Percentiles rank a stretch among this genome's conserved stretches.
These are phyloP conservation scores for Embidobia sp. DNA, from an alignment of 2,888 invertebrate genomes.

Conservation along the genomic window DNA sequence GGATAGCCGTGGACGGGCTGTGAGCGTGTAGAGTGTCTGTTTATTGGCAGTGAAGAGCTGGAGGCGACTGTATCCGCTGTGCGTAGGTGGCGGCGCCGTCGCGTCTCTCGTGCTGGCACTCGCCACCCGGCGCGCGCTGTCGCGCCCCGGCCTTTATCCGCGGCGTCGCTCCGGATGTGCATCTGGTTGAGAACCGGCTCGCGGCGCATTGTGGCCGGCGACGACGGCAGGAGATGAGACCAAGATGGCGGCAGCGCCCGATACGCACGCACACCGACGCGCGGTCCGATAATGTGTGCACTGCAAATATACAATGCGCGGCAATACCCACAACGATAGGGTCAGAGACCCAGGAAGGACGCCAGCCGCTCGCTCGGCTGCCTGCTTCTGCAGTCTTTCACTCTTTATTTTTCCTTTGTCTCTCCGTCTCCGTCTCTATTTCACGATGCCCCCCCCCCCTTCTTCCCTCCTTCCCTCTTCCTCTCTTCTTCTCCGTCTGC, in stretches of 20 bases:
- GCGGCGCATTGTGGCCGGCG: slow-evolving; percentile 78
- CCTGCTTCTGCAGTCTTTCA: slow-evolving; percentile 62
- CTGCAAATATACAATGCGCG: slow-evolving; percentile 76
- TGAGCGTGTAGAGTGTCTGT: slow-evolving; percentile 56
- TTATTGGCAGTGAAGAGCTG: slow-evolving; percentile 70
- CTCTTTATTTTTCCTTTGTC: slow-evolving; percentile 34
- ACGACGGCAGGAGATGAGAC: slow-evolving; percentile 66
- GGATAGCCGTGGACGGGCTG: slow-evolving; percentile 48
- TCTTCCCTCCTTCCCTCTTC: background rate
- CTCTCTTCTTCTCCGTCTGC: background rate
- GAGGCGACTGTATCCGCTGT: slow-evolving; percentile 71
- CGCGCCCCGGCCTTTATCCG: slow-evolving; percentile 50
- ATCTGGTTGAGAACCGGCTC: slow-evolving; percentile 79
- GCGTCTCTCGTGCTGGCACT: slow-evolving; percentile 22
- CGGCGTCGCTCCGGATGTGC: slow-evolving; percentile 57
- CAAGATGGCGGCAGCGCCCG: slow-evolving; percentile 63
- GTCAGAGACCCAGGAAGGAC: slow-evolving; percentile 82
- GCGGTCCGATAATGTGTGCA: slow-evolving; percentile 74
- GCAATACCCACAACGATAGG: slow-evolving; percentile 73
- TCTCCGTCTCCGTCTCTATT: slow-evolving; percentile 47
- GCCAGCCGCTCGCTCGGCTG: slow-evolving; percentile 65
- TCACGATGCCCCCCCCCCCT: slow-evolving; percentile 1
- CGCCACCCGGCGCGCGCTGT: slow-evolving; percentile 54
- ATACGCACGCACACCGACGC: slow-evolving; percentile 64
- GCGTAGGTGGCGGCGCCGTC: slow-evolving; percentile 40